Percentiles rank a stretch among this genome's conserved stretches.
Evolutionary conservation across 2,113 vertebrate species (phyloP).

Genomic region (Serinus canaria): DNA sequence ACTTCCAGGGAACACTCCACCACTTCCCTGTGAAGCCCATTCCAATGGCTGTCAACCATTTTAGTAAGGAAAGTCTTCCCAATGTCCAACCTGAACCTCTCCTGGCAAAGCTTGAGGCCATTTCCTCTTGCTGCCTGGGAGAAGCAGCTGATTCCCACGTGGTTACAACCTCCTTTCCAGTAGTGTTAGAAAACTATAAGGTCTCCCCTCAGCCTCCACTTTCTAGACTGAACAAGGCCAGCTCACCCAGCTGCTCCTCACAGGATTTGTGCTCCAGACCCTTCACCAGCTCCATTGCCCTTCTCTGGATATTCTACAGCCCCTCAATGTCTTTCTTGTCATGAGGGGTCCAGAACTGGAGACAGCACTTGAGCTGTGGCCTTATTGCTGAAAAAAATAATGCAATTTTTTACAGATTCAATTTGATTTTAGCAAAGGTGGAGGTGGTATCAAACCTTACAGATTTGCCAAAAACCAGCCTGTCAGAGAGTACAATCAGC

Average conservation of each 20-base stretch:
- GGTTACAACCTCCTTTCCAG: neutral
- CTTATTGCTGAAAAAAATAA: neutral
- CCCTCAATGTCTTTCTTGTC: neutral
- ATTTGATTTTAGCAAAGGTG: neutral
- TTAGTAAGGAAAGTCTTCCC: neutral
- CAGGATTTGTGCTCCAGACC: neutral
- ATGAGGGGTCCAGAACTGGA: neutral
- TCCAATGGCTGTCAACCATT: neutral
- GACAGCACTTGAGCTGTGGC: too few relatives aligned
- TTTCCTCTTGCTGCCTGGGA: neutral
- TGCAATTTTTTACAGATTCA: neutral
- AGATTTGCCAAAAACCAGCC: neutral
- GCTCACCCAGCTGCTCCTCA: neutral
- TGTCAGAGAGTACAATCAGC: neutral
- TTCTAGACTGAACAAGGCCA: neutral
- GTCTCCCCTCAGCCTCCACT: neutral
- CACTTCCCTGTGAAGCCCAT: neutral
- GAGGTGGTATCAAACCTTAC: neutral
- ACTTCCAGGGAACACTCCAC: neutral
- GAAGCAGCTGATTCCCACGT: rapidly evolving
- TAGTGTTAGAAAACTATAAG: neutral
- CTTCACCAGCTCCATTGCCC: neutral
- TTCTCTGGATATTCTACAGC: neutral
- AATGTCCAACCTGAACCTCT: neutral
- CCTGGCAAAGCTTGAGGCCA: neutral